Conservation (phyloP, 2,113 vertebrate species). For the Vulpes vulpes region DNA sequence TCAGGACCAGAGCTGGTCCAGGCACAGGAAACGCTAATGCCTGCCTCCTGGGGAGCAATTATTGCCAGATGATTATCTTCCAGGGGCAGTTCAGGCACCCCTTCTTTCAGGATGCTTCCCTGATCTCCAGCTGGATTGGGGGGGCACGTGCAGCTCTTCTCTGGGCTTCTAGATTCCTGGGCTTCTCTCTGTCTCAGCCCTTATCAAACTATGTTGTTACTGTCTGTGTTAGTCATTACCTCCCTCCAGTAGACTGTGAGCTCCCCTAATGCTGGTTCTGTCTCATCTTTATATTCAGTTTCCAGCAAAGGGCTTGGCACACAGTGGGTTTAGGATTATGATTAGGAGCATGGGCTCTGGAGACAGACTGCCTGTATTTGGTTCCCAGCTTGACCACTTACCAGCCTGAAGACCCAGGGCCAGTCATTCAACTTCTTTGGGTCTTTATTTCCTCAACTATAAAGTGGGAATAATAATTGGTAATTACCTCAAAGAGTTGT, state of each 20-base stretch:
- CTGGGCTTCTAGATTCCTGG: background rate
- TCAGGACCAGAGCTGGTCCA: constrained; percentile 11
- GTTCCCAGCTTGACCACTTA: background rate
- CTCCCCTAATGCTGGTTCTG: background rate
- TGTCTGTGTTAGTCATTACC: background rate
- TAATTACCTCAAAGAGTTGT: constrained; percentile 22
- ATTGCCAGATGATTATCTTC: constrained; percentile 49
- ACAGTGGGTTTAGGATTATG: background rate
- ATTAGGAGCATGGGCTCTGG: background rate
- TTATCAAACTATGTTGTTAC: background rate
- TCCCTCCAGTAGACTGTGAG: background rate
- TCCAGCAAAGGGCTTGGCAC: background rate
- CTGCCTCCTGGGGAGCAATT: constrained; percentile 30
- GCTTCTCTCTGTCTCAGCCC: background rate
- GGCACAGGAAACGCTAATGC: constrained; percentile 29
- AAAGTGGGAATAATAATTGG: background rate
- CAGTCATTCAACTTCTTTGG: background rate
- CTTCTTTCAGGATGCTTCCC: background rate
- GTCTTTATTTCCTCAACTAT: constrained; percentile 44
- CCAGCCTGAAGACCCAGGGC: background rate
- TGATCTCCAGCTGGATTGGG: background rate
- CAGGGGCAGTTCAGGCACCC: background rate
- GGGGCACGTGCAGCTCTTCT: background rate
- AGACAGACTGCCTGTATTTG: constrained; percentile 26
- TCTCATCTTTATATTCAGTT: constrained; percentile 31